A percentile compares a stretch with the other conserved stretches of the same genome.
Conservation (phyloP, 1,140 invertebrate genomes). For the Bilobella aurantiaca region DNA sequence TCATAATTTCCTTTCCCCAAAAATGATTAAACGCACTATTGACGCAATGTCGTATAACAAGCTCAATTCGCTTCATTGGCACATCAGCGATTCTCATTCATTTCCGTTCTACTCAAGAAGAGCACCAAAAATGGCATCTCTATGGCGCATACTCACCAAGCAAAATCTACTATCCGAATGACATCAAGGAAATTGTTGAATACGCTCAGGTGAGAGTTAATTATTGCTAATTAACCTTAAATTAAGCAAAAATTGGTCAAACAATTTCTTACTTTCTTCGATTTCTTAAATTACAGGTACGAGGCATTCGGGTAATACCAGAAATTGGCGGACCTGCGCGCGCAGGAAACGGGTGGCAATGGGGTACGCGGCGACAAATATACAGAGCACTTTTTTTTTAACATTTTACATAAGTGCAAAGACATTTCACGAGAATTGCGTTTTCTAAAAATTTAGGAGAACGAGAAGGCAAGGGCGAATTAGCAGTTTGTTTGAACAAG, state of each 20-base stretch:
- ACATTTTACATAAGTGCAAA: not conserved
- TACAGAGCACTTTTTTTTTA: not conserved
- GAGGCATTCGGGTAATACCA: slow-evolving; percentile 39
- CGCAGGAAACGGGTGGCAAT: slow-evolving; percentile 39
- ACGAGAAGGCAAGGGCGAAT: slow-evolving; percentile 34
- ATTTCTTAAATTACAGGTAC: slow-evolving; percentile 33
- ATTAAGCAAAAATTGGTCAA: not conserved
- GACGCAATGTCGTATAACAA: slow-evolving; percentile 40
- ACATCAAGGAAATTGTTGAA: slow-evolving; percentile 35
- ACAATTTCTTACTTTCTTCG: slow-evolving; percentile 11
- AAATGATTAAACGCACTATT: slow-evolving; percentile 34
- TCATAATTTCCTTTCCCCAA: slow-evolving; percentile 36
- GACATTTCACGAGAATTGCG: slow-evolving; percentile 8
- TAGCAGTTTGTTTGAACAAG: slow-evolving; percentile 30
- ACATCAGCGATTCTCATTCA: slow-evolving; percentile 39
- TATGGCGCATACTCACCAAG: slow-evolving; percentile 39
- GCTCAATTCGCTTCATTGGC: slow-evolving; percentile 40
- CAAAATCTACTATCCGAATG: slow-evolving; percentile 37
- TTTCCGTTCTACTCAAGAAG: slow-evolving; percentile 39
- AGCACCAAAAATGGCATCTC: slow-evolving; percentile 38
- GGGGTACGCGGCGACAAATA: slow-evolving; percentile 21
- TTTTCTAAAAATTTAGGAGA: slow-evolving; percentile 18
- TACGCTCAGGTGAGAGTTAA: slow-evolving; percentile 25
- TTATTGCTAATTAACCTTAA: not conserved
- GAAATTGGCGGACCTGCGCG: slow-evolving; percentile 41